Evolutionary conservation across 1,140 invertebrate species (phyloP).

Genomic region (Venturia canescens): DNA sequence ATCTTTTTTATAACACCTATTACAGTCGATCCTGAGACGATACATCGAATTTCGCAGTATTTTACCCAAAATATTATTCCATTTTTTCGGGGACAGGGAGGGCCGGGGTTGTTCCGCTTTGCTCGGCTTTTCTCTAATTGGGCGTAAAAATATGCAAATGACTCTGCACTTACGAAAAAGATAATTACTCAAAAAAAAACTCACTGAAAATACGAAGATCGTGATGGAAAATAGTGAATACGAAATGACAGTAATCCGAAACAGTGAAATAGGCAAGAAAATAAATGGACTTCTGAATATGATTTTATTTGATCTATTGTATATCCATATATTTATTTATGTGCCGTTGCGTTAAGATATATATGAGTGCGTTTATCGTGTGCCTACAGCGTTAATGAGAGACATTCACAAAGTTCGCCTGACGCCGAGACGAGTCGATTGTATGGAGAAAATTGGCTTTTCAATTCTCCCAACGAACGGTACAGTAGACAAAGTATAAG

Average conservation of each 20-base stretch:
- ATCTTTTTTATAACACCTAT: too few relatives aligned
- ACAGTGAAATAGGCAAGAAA: neutral
- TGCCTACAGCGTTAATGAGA: conserved; percentile 71
- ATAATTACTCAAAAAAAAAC: too few relatives aligned
- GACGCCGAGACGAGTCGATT: conserved; percentile 72
- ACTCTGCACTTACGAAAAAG: too few relatives aligned
- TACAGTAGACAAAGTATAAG: conserved; percentile 9
- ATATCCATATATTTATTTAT: neutral
- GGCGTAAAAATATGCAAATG: too few relatives aligned
- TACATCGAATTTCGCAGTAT: too few relatives aligned
- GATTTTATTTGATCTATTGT: neutral
- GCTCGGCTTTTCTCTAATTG: too few relatives aligned
- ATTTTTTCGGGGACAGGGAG: too few relatives aligned
- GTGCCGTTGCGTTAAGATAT: conserved; percentile 1
- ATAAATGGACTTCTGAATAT: neutral
- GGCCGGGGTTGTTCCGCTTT: too few relatives aligned
- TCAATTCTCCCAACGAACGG: conserved; percentile 61
- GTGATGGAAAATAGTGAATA: neutral
- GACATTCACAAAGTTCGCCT: conserved; percentile 74
- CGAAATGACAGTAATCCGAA: too few relatives aligned
- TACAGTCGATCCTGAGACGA: too few relatives aligned
- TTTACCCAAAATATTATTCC: too few relatives aligned
- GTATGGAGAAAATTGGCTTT: conserved; percentile 74
- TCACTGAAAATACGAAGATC: too few relatives aligned
- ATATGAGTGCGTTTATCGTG: conserved; percentile 61